Evolutionary conservation across 2,797 vertebrate genomes (phyloP), one percentile per base, ranked within the genome.

Genomic region (Cyprinodon diabolis): DNA sequence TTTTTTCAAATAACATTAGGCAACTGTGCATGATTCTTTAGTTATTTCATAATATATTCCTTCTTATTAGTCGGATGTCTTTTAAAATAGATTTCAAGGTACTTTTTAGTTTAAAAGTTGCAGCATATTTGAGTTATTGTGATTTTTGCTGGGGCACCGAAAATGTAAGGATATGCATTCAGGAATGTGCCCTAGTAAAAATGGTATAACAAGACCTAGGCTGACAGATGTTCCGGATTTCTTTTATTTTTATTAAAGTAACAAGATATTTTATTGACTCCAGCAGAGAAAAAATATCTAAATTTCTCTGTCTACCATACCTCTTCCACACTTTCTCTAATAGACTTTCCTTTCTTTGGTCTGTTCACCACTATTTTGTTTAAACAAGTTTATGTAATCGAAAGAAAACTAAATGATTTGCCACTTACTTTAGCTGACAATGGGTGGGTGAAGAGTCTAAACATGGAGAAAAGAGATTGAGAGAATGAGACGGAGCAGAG

Each of bases 371-470:
- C 78, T 69, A 65, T 62, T 71, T 77, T 56, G 77, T 70, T 49
- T 69, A 84, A 84, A 81, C 72, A 76, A 72, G 68, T 80, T 80
- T 70, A 76, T 56, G 66, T 72, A 88, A 54, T 49, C 14, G 17
- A 63, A 40, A 30, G 19, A 25, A 15, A 83, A 85, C 82, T 85
- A 75, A 87, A 77, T 63, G 40, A 86, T 84, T 85, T 87, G 80
- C 81, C 86, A 77, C 83, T 90, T 82, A 81, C 71, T 74, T 62
- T 58, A 68, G 69, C 76, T 80, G 80, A 76, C 77, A 87, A 71
- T 75, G 74, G 73, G 55, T 60, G 84, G 85, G 84, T 85, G 79
- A 82, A 85, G 76, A 76, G 62, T 68, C 82, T 80, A 88, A 87
- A 90, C 84, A 85, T 51, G 60, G 70, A 79, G 72, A 76, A 68